Conservation (phyloP, 2,888 invertebrate species). For the Plagodis pulveraria region DNA sequence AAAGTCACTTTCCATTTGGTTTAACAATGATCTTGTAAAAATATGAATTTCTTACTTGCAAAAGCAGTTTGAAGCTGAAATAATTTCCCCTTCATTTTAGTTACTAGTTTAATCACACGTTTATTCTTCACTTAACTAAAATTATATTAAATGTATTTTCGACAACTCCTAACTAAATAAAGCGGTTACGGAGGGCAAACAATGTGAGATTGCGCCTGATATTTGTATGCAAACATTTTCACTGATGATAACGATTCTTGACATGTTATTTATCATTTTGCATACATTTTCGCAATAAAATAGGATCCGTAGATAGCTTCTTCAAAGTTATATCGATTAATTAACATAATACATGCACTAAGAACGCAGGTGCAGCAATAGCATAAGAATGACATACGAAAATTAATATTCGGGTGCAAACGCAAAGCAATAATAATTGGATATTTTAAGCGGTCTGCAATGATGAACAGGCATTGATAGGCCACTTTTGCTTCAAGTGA, state of each 20-base stretch:
- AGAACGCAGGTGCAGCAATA: no score
- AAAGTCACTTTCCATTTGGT: no score
- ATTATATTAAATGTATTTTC: conserved; percentile 20
- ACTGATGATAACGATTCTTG: conserved; percentile 23
- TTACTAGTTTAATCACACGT: neutral
- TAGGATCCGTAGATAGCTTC: no score
- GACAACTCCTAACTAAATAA: conserved; percentile 32
- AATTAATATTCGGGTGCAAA: no score
- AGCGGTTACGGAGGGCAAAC: conserved; percentile 21
- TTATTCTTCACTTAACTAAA: conserved; percentile 3
- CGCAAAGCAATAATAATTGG: no score
- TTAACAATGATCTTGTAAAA: no score
- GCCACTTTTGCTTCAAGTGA: no score
- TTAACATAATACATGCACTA: no score
- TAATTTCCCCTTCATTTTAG: conserved; percentile 39
- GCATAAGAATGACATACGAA: no score
- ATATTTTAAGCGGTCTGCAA: no score
- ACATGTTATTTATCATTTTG: conserved; percentile 17
- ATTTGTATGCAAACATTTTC: conserved; percentile 30
- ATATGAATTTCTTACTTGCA: conserved; percentile 33
- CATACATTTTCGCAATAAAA: neutral
- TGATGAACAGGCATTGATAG: no score
- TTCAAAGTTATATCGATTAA: no score
- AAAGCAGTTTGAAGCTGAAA: conserved; percentile 41
- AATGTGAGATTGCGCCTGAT: conserved; percentile 16